Evolutionary conservation across 92 coral and sea anemone species (phyloP).

Genomic region (Virgularia gustaviana): DNA sequence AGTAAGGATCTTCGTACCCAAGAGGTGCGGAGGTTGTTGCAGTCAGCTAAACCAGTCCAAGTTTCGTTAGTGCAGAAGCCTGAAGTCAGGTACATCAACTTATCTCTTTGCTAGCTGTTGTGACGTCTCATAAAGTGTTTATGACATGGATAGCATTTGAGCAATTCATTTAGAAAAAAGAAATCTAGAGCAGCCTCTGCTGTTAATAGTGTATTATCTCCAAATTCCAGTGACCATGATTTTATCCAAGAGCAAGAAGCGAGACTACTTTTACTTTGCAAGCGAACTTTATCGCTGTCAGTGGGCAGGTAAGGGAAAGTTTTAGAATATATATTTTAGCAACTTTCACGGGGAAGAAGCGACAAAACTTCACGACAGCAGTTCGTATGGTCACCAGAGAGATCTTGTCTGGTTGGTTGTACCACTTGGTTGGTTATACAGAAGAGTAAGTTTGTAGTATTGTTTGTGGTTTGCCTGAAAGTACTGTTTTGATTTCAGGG

Average conservation of each 20-base stretch:
- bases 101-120: background rate
- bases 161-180: background rate
- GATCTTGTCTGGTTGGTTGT: too few species aligned
- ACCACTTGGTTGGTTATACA: too few species aligned
- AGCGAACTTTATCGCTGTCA: constrained; percentile 84
- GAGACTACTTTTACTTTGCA: constrained; percentile 75
- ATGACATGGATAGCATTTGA: background rate
- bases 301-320: constrained; percentile 70
- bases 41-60: constrained; percentile 85
- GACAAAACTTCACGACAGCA: too few species aligned
- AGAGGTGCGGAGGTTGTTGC: constrained; percentile 78
- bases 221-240: constrained; percentile 76
- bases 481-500: constrained; percentile 61
- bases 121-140: background rate
- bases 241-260: constrained; percentile 93
- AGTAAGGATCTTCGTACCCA: constrained; percentile 88
- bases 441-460: too few species aligned
- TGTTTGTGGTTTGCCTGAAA: too few species aligned
- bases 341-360: too few species aligned
- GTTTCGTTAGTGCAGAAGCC: constrained; percentile 87
- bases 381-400: too few species aligned
- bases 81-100: constrained; percentile 75
- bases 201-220: too few species aligned
- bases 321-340: too few species aligned
- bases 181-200: background rate